phyloP scores from a whole-genome alignment of 2,113 vertebrate species.

The Stegostoma tigrinum region DNA sequence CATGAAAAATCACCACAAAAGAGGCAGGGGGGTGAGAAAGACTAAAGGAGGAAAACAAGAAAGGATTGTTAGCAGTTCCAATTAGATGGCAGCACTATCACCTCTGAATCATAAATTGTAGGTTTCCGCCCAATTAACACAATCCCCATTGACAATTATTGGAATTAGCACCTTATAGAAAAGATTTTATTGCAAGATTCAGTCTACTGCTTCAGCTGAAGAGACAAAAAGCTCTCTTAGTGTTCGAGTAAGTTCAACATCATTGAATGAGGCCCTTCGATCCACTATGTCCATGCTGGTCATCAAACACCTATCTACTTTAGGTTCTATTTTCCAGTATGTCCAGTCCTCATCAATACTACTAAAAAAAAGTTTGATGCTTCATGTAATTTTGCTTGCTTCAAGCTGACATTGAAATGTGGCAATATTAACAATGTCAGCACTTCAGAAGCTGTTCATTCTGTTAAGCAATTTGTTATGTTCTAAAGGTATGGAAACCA shows the following conservation, averaged over 20 bases:
- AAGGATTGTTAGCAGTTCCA: not conserved
- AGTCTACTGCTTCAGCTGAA: too few species aligned
- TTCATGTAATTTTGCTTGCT: not conserved
- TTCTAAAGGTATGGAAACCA: not conserved
- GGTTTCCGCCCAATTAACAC: not conserved
- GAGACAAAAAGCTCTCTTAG: too few species aligned
- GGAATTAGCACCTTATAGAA: not conserved
- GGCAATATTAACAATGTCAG: not conserved
- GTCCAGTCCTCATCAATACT: not conserved
- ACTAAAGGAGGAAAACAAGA: not conserved
- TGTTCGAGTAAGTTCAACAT: too few species aligned
- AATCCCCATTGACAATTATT: not conserved
- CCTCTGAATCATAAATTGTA: not conserved
- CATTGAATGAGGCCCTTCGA: too few species aligned
- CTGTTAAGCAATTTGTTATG: not conserved
- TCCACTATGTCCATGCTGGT: too few species aligned
- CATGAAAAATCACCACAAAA: not conserved
- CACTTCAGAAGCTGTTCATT: not conserved
- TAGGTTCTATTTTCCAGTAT: too few species aligned
- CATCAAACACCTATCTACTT: too few species aligned
- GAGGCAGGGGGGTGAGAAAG: not conserved
- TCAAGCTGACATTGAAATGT: not conserved
- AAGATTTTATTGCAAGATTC: too few species aligned
- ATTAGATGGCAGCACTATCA: not conserved
- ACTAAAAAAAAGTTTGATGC: not conserved